Evolutionary conservation across 2,888 invertebrate genomes (phyloP), one percentile per base, ranked within the genome.

Genomic region (Rugalucina vietnamica): DNA sequence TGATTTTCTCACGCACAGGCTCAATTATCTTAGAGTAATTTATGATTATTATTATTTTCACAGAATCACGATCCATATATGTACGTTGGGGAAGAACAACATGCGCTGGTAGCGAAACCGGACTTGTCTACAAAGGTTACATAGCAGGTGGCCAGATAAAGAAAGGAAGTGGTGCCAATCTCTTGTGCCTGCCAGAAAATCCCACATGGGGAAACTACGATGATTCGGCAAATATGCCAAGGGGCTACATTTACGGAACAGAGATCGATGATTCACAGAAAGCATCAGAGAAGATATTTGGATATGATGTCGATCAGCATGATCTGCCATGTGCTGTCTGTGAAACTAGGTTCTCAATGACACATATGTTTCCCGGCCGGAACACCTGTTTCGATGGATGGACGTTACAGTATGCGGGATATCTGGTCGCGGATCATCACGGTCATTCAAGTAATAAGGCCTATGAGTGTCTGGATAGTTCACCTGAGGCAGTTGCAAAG

Each of bases 151-250:
- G 54, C n/a, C 54, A n/a, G 21, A n/a, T 12, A 14, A 54, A 54
- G 12, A 14, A 54, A 24, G 54, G 21, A 54, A 24, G 54, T 54
- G 54, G 54, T 24, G 54, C 54, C 54, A 54, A 54, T 24, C n/a
- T n/a, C 54, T n/a, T 54, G 12, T 54, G 54, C n/a, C 54, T 54
- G 12, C 54, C 54, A 12, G 54, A 54, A 54, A 54, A 54, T 24
- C 54, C 54, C 12, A 54, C 54, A n/a, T 54, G 54, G 54, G 54
- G 54, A n/a, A 54, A 54, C 54, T 54, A 54, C n/a, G 54, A 54
- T 54, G 54, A 54, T n/a, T 54, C 54, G 21, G 54, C 12, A 12
- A 54, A 54, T 24, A 54, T 14, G 12, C 54, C 12, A 14, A 54
- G 54, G n/a, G n/a, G 54, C 54, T 54, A n/a, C 54, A 54, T 54